Evolutionary conservation across 2,113 vertebrate species (phyloP).

Genomic region (Raja brachyura): DNA sequence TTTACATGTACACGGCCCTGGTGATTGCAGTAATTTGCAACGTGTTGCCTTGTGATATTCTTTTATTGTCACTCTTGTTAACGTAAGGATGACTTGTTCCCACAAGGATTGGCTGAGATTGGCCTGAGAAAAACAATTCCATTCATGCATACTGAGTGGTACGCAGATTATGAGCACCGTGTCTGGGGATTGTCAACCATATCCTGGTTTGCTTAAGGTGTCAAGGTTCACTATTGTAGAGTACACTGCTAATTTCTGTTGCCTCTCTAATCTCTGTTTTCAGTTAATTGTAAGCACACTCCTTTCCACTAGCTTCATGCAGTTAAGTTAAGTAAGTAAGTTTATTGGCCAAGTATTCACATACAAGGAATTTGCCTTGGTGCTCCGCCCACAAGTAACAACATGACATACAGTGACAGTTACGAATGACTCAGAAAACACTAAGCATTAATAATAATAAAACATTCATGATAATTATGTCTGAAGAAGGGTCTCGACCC

Average conservation of each 20-base stretch:
- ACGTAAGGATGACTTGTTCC: background rate
- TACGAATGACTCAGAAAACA: no score
- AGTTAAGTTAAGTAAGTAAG: no score
- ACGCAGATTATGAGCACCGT: background rate
- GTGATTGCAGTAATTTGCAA: background rate
- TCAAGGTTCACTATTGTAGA: background rate
- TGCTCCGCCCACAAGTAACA: no score
- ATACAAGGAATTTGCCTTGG: no score
- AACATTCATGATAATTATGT: no score
- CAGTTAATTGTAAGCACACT: background rate
- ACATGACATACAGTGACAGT: no score
- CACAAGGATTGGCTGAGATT: background rate
- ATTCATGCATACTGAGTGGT: background rate
- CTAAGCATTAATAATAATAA: no score
- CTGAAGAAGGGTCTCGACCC: no score
- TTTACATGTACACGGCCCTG: background rate
- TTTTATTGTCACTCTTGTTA: background rate
- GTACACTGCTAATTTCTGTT: background rate
- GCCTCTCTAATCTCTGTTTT: background rate
- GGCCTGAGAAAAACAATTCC: background rate
- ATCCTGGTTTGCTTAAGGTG: background rate
- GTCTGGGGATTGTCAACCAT: background rate
- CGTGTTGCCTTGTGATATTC: background rate
- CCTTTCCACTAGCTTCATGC: background rate
- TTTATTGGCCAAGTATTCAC: no score